phyloP scores from a whole-genome alignment of 2,113 vertebrate genomes.

The pig (Sus scrofa) region T2T-Sscrofa CM000823.6:51048001-51048500 shows the following conservation, averaged over 20 bases:
- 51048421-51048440: background rate
- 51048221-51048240: background rate
- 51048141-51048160: background rate
- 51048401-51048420: background rate
- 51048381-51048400: background rate
- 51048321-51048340: background rate
- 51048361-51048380: background rate
- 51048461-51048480: background rate
- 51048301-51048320: background rate
- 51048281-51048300: background rate
- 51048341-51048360: rapidly evolving
- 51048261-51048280: background rate
- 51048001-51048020: background rate
- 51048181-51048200: background rate
- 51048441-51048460: background rate
- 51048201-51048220: no score
- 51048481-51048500: background rate
- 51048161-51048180: background rate
- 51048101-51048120: background rate
- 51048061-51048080: background rate
- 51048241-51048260: background rate
- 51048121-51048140: background rate
- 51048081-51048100: background rate
- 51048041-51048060: background rate
- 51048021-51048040: background rate